A percentile compares a stretch with the other conserved stretches of the same genome.
phyloP scores from a whole-genome alignment of 2,113 vertebrate species.

The Apteryx mantelli region DNA sequence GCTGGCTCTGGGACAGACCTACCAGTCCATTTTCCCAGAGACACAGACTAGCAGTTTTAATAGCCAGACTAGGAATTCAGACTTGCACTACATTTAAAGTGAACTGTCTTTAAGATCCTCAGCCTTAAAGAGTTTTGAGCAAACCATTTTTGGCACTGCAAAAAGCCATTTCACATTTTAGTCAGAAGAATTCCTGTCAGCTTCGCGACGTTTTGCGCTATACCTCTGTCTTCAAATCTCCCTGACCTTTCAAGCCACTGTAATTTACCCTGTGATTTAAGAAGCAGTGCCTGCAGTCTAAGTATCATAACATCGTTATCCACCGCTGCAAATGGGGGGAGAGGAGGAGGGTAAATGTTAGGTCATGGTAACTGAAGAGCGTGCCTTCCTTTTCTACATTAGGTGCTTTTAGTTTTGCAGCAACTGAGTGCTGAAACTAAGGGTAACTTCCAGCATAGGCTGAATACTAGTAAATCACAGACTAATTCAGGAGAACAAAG shows the following conservation, averaged over 20 bases:
- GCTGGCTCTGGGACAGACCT: too few species aligned
- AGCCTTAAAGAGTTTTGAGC: not conserved
- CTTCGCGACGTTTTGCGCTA: too few species aligned
- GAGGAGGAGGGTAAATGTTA: not conserved
- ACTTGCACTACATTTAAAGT: not conserved
- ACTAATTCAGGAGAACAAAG: not conserved
- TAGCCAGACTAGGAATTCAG: too few species aligned
- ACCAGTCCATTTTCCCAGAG: too few species aligned
- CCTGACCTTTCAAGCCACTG: not conserved
- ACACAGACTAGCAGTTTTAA: too few species aligned
- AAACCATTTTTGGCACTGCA: not conserved
- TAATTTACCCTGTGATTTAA: not conserved
- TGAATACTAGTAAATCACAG: not conserved
- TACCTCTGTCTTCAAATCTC: too few species aligned
- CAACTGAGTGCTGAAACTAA: not conserved
- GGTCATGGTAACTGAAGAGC: not conserved
- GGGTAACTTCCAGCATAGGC: not conserved
- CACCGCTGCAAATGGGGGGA: too few species aligned
- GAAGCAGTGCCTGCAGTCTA: not conserved
- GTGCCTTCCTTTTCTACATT: not conserved
- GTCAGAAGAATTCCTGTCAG: not conserved
- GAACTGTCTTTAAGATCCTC: not conserved
- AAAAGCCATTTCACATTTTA: not conserved
- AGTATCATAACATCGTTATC: not conserved
- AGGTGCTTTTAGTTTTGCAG: too few species aligned